phyloP scores from a whole-genome alignment of 2,797 vertebrate species.

The Notamacropus eugenii region DNA sequence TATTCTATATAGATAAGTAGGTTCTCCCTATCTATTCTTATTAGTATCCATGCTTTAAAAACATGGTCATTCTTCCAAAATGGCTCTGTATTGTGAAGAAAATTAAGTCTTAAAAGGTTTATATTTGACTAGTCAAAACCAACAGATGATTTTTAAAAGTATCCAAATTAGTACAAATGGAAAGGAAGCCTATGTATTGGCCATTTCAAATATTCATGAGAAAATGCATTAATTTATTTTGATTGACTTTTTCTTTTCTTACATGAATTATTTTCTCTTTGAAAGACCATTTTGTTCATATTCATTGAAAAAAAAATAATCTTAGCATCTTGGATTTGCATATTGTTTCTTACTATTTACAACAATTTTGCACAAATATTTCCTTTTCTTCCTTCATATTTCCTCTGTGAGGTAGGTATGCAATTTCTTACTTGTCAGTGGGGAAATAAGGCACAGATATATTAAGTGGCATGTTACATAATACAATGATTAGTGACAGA shows the following conservation, averaged over 20 bases:
- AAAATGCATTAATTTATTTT: constrained; percentile 62
- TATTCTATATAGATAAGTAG: constrained; percentile 39
- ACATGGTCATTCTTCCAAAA: constrained; percentile 54
- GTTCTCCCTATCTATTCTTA: constrained; percentile 32
- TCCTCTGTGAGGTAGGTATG: neutral
- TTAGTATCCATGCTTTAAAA: constrained; percentile 41
- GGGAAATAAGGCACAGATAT: neutral
- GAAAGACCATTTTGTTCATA: constrained; percentile 33
- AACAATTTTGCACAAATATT: neutral
- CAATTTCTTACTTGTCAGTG: neutral
- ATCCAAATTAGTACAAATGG: constrained; percentile 68
- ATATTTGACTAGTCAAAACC: constrained; percentile 41
- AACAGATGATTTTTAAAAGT: constrained; percentile 64
- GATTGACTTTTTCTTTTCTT: constrained; percentile 36
- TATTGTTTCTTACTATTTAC: neutral
- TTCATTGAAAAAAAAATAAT: neutral
- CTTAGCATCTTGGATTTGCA: neutral
- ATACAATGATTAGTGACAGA: neutral
- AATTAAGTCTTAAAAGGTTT: constrained; percentile 61
- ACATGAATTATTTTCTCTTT: constrained; percentile 56
- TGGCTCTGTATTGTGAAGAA: constrained; percentile 25
- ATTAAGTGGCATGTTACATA: neutral
- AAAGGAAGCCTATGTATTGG: constrained; percentile 39
- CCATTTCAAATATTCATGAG: constrained; percentile 71
- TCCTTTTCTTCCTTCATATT: neutral